Conservation (phyloP, 2,113 vertebrate species). For the Pholis gunnellus region DNA sequence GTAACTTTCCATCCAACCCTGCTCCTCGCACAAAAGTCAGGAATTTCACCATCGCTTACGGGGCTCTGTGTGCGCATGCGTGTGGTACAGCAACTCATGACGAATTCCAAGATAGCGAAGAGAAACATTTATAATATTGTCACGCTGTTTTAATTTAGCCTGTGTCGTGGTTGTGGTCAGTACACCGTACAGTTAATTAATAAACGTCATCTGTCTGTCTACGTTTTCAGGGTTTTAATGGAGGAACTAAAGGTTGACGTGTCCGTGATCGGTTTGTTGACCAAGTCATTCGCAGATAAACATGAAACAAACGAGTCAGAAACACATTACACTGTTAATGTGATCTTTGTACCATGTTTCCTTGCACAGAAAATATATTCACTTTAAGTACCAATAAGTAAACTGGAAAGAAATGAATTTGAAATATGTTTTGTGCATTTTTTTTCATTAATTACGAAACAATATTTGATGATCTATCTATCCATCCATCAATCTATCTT, state of each 20-base stretch:
- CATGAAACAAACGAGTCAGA: not conserved
- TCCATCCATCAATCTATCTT: not conserved
- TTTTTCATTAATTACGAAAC: too few species aligned
- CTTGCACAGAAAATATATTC: not conserved
- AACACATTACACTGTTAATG: not conserved
- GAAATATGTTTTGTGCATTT: not conserved
- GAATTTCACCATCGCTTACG: constrained; percentile 76
- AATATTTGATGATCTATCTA: not conserved
- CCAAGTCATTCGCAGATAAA: not conserved
- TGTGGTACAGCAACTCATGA: constrained; percentile 31
- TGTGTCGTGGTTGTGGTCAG: accelerated
- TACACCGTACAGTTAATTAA: too few species aligned
- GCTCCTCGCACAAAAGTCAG: constrained; percentile 68
- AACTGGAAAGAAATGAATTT: not conserved
- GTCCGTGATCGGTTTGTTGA: constrained; percentile 55
- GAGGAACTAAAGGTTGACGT: constrained; percentile 62
- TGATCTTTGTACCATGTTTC: not conserved
- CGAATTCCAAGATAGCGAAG: constrained; percentile 48
- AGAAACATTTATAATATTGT: constrained; percentile 6
- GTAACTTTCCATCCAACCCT: constrained; percentile 69
- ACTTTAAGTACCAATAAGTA: too few species aligned
- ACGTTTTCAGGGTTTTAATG: not conserved
- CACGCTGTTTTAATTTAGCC: not conserved
- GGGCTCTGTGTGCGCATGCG: constrained; percentile 73
- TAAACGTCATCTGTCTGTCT: not conserved